Percentiles rank a stretch among this genome's conserved stretches.
Conservation (phyloP, 2,888 invertebrate species). For the Neuroscelio doddi region DNA sequence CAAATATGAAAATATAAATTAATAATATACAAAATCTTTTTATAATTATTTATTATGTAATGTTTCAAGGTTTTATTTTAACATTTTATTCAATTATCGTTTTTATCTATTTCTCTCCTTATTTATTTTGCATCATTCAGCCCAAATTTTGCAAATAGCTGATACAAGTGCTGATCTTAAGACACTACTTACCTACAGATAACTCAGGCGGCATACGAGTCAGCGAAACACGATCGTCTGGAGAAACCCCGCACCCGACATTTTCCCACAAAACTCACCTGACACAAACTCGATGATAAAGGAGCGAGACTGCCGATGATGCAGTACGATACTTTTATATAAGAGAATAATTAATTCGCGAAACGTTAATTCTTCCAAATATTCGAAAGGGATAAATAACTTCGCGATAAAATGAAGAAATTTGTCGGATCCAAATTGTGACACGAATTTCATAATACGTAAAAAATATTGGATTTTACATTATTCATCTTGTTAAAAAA, state of each 20-base stretch:
- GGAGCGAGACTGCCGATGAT: conserved; percentile 23
- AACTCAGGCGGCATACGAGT: conserved; percentile 55
- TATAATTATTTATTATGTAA: no score
- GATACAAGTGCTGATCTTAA: neutral
- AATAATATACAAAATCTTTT: no score
- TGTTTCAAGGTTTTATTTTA: neutral
- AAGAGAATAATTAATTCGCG: no score
- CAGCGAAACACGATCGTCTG: conserved; percentile 64
- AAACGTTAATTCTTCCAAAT: no score
- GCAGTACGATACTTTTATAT: neutral
- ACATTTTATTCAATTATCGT: neutral
- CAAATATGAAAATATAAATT: no score
- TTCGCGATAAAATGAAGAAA: no score
- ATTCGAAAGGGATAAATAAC: no score
- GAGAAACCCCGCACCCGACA: conserved; percentile 55
- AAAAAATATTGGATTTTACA: neutral
- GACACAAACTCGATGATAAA: conserved; percentile 59
- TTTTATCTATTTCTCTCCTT: neutral
- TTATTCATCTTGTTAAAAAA: conserved; percentile 13
- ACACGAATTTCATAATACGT: neutral
- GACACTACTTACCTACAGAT: conserved; percentile 55
- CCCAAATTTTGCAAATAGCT: neutral
- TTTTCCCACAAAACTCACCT: conserved; percentile 71
- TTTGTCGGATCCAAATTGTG: no score
- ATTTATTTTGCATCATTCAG: no score